Conservation (phyloP, 2,113 vertebrate species). For the Grus americana region DNA sequence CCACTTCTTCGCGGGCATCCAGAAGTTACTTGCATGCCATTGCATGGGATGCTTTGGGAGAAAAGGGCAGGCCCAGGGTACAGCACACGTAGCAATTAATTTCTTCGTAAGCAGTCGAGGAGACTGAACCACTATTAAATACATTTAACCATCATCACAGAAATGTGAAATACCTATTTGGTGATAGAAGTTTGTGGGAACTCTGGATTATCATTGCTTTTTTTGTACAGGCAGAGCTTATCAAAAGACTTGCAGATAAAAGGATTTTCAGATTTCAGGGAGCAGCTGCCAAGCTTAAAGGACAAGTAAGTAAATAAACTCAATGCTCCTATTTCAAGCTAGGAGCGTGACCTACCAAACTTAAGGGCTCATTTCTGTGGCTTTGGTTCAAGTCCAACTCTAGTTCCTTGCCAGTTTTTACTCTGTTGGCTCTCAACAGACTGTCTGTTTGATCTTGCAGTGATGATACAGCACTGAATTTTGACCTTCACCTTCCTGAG, state of each 20-base stretch:
- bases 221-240: background rate
- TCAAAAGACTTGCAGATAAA: background rate
- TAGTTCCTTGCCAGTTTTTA: background rate
- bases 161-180: background rate
- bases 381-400: background rate
- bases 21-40: background rate
- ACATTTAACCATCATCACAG: background rate
- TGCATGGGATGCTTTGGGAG: background rate
- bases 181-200: background rate
- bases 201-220: background rate
- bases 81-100: background rate
- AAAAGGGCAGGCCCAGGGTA: background rate
- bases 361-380: background rate
- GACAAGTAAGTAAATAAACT: background rate
- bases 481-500: background rate
- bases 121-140: background rate
- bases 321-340: background rate
- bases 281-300: background rate
- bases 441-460: background rate
- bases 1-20: background rate
- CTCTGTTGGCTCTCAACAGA: background rate
- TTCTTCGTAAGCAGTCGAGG: background rate
- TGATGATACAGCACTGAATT: background rate
- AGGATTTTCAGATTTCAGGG: background rate
- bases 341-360: background rate